Base-by-base conservation (phyloP, 2,797 vertebrate species). In the Catostomus latipinnis region DNA sequence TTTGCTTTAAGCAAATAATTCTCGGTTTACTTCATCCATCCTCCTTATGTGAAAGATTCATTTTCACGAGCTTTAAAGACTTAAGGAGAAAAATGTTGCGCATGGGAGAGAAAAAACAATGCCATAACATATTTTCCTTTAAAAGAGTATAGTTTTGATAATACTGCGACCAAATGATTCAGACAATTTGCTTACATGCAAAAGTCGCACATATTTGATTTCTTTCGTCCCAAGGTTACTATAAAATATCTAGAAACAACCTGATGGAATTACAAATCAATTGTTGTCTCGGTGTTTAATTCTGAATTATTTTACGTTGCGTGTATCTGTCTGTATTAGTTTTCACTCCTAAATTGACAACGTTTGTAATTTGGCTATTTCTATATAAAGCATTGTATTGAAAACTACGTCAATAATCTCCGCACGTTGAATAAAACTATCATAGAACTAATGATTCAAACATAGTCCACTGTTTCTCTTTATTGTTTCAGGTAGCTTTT, bases 1-100 rank as follows among this genome's bases (percentile, higher is more conserved):
- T 82, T 82, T 83, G 78, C 82, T 87, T 67, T 43, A 56, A 49
- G 78, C 79, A 78, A 71, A 71, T 5, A 73, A 70, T 34, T 2
- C 10, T 68, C n/a, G 18, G 54, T 50, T 69, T 7, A 77, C 18
- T 8, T 45, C 62, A 71, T 11, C 76, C 82, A 83, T 81, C 46
- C 43, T 4, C 12, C 54, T 5, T 48, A 34, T 43, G 46, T 49
- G 34, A 11, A 50, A 57, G 72, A 60, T 58, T 43, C 52, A 46
- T 77, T 22, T 22, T 11, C 56, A 69, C 16, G 13, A 6, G 48
- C 2, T 69, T 60, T 43, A 70, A 52, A 34, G 65, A 4, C 7
- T 52, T 16, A 69, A 63, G 9, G 46, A 14, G 48, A 11, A 45
- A 61, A 12, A 6, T 2, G 6, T n/a, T 69, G 66, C 56, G 8